These are phyloP conservation scores for Drosophila repletoides DNA, from an alignment of 1,140 invertebrate genomes.

Conservation along the genomic window DNA sequence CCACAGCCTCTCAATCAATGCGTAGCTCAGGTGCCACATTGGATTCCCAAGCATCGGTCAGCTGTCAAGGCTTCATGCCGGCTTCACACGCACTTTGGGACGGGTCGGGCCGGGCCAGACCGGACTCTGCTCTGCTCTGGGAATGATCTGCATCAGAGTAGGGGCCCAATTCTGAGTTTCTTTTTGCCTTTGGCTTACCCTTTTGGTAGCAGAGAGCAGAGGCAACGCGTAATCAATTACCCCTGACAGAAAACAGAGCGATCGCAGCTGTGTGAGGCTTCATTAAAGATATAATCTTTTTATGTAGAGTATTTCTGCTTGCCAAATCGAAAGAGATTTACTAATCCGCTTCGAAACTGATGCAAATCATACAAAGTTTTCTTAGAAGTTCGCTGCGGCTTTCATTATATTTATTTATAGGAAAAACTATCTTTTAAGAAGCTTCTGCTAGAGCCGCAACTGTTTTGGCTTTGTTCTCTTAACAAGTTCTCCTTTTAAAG, in stretches of 20 bases:
- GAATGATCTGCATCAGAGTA: conserved; percentile 23
- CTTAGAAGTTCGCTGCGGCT: too few relatives aligned
- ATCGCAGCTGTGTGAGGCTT: conserved; percentile 13
- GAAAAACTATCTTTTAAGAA: too few relatives aligned
- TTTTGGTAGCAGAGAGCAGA: conserved; percentile 7
- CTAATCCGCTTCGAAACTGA: background rate
- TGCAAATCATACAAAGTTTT: too few relatives aligned
- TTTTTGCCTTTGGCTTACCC: background rate
- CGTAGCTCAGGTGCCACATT: conserved; percentile 40
- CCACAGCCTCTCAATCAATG: conserved; percentile 24
- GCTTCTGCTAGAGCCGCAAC: too few relatives aligned
- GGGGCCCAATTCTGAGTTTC: background rate
- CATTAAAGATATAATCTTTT: conserved; percentile 3
- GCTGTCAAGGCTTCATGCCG: conserved; percentile 16
- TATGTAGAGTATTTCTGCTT: background rate
- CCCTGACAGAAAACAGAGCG: conserved; percentile 10
- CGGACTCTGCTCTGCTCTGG: background rate
- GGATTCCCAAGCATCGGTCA: conserved; percentile 34
- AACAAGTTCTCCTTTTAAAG: too few relatives aligned
- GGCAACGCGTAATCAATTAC: conserved; percentile 41
- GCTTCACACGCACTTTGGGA: conserved; percentile 31
- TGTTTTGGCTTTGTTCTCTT: too few relatives aligned
- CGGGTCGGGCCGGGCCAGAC: background rate
- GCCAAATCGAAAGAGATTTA: too few relatives aligned
- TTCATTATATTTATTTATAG: too few relatives aligned